Conservation (phyloP, 2,113 vertebrate genomes). For the Caranx melampygus region DNA sequence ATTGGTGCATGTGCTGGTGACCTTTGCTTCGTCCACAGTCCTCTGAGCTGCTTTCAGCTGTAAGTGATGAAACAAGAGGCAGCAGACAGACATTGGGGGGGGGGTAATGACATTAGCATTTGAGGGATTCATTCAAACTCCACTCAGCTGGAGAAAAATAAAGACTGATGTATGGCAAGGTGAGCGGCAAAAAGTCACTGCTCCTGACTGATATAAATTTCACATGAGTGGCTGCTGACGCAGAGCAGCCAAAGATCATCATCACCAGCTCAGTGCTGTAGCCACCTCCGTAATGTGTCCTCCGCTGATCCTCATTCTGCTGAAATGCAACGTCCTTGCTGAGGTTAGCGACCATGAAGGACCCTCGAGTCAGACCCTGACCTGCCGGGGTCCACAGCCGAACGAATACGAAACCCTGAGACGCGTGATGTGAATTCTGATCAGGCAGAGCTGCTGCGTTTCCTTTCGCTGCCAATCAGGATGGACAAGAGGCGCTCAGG, state of each 20-base stretch:
- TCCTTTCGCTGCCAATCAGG: slow-evolving; percentile 24
- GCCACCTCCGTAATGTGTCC: slow-evolving; percentile 49
- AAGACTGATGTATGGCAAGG: not conserved
- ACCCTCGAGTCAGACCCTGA: slow-evolving; percentile 69
- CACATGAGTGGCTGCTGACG: slow-evolving; percentile 20
- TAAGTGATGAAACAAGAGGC: not conserved
- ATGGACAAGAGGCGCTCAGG: not conserved
- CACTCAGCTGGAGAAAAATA: not conserved
- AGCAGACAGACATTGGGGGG: not conserved
- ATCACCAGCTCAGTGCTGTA: not conserved
- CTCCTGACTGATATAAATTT: slow-evolving; percentile 33
- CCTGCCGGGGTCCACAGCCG: slow-evolving; percentile 54
- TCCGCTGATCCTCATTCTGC: slow-evolving; percentile 51
- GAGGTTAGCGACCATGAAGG: slow-evolving; percentile 71
- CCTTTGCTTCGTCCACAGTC: not conserved
- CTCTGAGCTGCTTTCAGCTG: not conserved
- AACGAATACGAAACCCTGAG: slow-evolving; percentile 50
- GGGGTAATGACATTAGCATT: not conserved
- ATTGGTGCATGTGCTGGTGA: not conserved
- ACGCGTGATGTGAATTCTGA: slow-evolving; percentile 68
- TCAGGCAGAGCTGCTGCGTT: slow-evolving; percentile 22
- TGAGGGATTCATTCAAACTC: not conserved
- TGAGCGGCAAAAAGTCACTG: not conserved
- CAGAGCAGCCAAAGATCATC: slow-evolving; percentile 45
- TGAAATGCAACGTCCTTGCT: slow-evolving; percentile 54